phyloP scores from a whole-genome alignment of 2,888 invertebrate species.

The Anthophora plumipes region DNA sequence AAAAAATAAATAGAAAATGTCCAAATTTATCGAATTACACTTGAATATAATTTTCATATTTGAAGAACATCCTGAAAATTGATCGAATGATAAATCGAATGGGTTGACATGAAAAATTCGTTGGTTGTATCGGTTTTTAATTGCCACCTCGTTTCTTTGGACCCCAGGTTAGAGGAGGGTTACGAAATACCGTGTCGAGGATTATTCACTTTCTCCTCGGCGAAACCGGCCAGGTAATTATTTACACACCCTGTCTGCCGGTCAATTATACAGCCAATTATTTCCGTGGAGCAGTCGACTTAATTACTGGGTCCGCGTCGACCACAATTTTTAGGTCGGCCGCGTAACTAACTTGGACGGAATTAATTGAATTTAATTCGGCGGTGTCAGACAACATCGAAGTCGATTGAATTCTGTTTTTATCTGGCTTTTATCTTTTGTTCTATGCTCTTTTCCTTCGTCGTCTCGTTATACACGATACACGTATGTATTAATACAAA shows the following conservation, averaged over 20 bases:
- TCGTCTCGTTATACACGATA: too few species aligned
- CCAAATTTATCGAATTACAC: too few species aligned
- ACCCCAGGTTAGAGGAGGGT: not conserved
- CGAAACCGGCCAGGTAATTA: constrained; percentile 30
- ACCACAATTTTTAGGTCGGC: constrained; percentile 56
- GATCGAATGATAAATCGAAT: not conserved
- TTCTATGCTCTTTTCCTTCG: not conserved
- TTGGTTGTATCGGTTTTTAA: constrained; percentile 17
- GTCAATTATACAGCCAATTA: constrained; percentile 69
- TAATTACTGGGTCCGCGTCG: constrained; percentile 54
- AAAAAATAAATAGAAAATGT: too few species aligned
- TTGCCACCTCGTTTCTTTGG: not conserved
- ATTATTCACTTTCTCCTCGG: constrained; percentile 43
- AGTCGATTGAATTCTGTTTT: constrained; percentile 61
- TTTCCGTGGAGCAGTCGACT: constrained; percentile 54
- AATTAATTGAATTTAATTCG: constrained; percentile 71
- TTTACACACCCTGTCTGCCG: constrained; percentile 41
- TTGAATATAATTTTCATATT: not conserved
- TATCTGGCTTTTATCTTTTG: constrained; percentile 39
- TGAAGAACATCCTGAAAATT: not conserved
- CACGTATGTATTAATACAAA: too few species aligned
- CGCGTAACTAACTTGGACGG: constrained; percentile 57
- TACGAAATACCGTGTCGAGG: constrained; percentile 16
- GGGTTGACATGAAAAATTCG: not conserved
- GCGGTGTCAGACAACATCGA: constrained; percentile 8